phyloP scores from a whole-genome alignment of 2,113 vertebrate species.

The Manacus vitellinus region DNA sequence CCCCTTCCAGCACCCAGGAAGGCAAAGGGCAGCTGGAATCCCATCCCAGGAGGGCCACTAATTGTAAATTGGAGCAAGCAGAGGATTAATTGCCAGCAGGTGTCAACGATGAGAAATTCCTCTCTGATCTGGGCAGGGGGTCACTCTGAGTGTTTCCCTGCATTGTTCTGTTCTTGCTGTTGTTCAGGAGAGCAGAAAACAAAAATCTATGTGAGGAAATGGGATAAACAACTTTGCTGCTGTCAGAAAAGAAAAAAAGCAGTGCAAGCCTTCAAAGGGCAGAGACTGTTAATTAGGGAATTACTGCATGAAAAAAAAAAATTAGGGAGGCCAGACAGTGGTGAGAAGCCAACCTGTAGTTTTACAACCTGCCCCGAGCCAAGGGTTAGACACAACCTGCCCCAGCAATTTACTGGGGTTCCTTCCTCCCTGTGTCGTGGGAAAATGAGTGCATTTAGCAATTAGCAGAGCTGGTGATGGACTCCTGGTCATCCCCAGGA shows the following conservation, averaged over 20 bases:
- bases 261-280: not conserved
- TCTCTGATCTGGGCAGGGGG: constrained; percentile 40
- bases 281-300: constrained; percentile 37
- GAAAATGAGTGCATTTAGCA: not conserved
- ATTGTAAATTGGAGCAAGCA: not conserved
- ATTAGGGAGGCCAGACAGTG: not conserved
- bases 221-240: not conserved
- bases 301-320: not conserved
- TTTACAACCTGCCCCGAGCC: not conserved
- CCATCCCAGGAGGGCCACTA: not conserved
- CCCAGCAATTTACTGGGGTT: not conserved
- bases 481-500: not conserved
- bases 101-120: constrained; percentile 15
- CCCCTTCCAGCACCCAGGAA: not conserved
- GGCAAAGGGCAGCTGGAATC: not conserved
- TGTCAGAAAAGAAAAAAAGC: not conserved
- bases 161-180: not conserved
- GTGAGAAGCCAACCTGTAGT: not conserved
- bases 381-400: not conserved
- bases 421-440: not conserved
- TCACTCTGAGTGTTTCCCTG: not conserved
- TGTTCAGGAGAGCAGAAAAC: not conserved
- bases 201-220: not conserved
- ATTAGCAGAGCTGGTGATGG: not conserved
- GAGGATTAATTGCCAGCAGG: constrained; percentile 51